These are phyloP conservation scores for Euzophera pinguis DNA, from an alignment of 2,888 invertebrate genomes.

Conservation along the genomic window DNA sequence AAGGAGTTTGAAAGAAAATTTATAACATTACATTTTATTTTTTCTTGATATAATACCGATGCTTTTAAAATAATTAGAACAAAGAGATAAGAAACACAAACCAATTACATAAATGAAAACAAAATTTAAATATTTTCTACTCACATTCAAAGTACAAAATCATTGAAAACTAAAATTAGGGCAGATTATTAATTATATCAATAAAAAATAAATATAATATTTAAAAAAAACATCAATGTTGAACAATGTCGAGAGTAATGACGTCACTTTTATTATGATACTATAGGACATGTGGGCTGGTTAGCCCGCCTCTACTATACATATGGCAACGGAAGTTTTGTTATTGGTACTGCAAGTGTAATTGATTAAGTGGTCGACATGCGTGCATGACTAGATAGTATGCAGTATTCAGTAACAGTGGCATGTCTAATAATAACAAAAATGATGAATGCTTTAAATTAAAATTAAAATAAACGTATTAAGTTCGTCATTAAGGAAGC, in stretches of 20 bases:
- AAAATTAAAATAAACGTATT: too few relatives aligned
- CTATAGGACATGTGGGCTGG: conserved; percentile 59
- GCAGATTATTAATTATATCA: too few relatives aligned
- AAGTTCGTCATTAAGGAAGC: too few relatives aligned
- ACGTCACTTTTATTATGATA: conserved; percentile 62
- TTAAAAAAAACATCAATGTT: conserved; percentile 44
- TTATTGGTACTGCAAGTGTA: conserved; percentile 31
- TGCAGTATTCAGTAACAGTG: conserved; percentile 22
- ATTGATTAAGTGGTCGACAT: conserved; percentile 61
- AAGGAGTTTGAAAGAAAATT: too few relatives aligned
- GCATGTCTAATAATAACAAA: conserved; percentile 34
- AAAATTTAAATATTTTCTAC: too few relatives aligned
- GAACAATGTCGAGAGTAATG: conserved; percentile 55
- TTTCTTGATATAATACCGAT: too few relatives aligned
- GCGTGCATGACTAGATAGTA: conserved; percentile 22
- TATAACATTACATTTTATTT: too few relatives aligned
- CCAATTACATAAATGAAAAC: too few relatives aligned
- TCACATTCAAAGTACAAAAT: too few relatives aligned
- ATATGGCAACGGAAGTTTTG: conserved; percentile 42
- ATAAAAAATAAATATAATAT: conserved; percentile 40
- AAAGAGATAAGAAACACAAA: too few relatives aligned
- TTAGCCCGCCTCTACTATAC: conserved; percentile 30
- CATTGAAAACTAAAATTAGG: too few relatives aligned
- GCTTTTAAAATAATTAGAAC: too few relatives aligned
- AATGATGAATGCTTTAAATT: conserved; percentile 16